Base-by-base conservation (phyloP, 2,888 invertebrate genomes). In the Mimas tiliae region DNA sequence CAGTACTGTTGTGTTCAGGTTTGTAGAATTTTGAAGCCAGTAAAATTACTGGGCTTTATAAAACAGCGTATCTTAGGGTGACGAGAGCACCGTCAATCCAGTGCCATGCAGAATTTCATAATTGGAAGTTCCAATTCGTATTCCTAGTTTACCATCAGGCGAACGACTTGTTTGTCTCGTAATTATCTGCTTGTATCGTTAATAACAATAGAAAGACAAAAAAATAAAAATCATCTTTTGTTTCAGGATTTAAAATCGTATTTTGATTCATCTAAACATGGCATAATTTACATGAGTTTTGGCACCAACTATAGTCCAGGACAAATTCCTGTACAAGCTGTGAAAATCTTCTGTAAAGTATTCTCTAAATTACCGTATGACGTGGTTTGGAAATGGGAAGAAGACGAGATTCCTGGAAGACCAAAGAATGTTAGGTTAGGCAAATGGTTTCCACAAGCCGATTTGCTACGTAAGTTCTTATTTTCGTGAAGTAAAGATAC, bases 301-400 rank as follows among this genome's bases (percentile, higher is more conserved):
- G 87, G 88, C 0, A 84, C 84, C 14, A 83, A 84, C 63, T 73
- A 81, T 0, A 67, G 75, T 11, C 63, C 77, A 19, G 12, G 2
- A 6, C 42, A 58, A 16, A 58, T 58, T 12, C 64, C 64, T 6
- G 21, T 9, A 12, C 7, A 65, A 19, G 19, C 12, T 8, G 19
- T 65, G 11, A 11, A 48, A 42, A 34, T 21, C 9, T 62, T 65
- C 42, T 7, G 62, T 3, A 48, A 62, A 19, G 65, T 62, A 0
- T 65, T 65, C 16, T 55, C 65, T 0, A 72, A 80, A 64, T 66
- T 90, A 50, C 85, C 84, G 0, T 89, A 88, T 67, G 74, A 83
- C 19, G 80, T 91, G 6, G 55, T 91, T n/a, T 89, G 86, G 87
- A 90, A 89, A 72, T 88, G 83, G 84, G 81, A 85, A 62, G 70